Base-by-base conservation (phyloP, 2,888 invertebrate species). In the Brachynemurus nebulosus region DNA sequence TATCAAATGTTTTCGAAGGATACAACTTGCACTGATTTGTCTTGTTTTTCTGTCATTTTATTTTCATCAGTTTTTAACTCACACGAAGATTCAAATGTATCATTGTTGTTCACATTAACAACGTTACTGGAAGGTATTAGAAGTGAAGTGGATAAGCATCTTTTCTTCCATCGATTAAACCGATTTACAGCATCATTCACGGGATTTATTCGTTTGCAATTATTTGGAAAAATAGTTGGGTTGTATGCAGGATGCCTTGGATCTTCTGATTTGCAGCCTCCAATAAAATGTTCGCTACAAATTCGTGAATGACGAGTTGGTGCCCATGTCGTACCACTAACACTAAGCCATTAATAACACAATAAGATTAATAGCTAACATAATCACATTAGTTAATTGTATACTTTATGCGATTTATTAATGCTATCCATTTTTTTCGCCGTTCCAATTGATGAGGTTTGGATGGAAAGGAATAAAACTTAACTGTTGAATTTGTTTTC, bases 271-370 rank as follows among this genome's bases (percentile, higher is more conserved):
- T 47, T 50, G 41, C 38, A 33, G 1, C 45, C 47, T 14, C 47
- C 48, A 2, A 43, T 27, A 37, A 51, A 51, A 40, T 51, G 51
- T 6, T 33, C 34, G 21, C 45, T 44, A 37, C 48, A 50, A 8
- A 51, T 44, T 6, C 42, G 30, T 12, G 43, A 42, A 23, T 46
- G 11, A 3, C 19, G 23, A 9, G 17, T 48, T 6, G 49, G 50
- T 5, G 21, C 12, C 50, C 51, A 50, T n/a, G 38, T 40, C 20
- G 12, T 37, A 44, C 42, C 38, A 40, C 47, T 43, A n/a, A 17
- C 21, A 8, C 39, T 39, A 16, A 17, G 11, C 12, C 34, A 33
- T 9, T 33, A 40, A 19, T 12, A 17, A 42, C 25, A 16, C 20
- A 42, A 42, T 35, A 17, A 35, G 16, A 35, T 35, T 16, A 16